Evolutionary conservation across 2,888 invertebrate genomes (phyloP), one percentile per base, ranked within the genome.

Genomic region (Eudasyphora cyanicolor): DNA sequence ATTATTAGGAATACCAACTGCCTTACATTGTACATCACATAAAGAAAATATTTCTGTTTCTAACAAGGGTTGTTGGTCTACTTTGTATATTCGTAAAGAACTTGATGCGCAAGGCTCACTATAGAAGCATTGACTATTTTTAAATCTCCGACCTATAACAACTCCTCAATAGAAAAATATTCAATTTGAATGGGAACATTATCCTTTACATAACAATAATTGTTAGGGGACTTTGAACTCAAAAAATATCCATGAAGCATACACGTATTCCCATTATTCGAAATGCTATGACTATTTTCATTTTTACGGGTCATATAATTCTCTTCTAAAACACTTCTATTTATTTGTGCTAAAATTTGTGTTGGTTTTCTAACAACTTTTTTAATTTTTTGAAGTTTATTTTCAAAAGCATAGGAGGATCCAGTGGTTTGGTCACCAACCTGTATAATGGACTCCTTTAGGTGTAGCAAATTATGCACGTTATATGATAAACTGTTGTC

Each of bases 401-500:
- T 32, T 32, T 32, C 32, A 32, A 32, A 32, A 8, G 32, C 4
- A 8, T 32, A 32, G 5, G 32, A 32, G 32, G 32, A 32, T 32
- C 32, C 32, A 6, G 32, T 32, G 4, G 8, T 8, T 6, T 4
- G 32, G 8, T 32, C 32, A 8, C 32, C 32, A 32, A 32, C 32
- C 4, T 32, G 32, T 8, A 4, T 8, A 8, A 32, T 8, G 4
- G 32, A 6, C 8, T 32, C 32, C 8, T 32, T 67, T 67, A 69
- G 21, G 42, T 69, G 69, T 27, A 76, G 29, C 38, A 67, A 51
- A 19, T 49, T 32, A 77, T 77, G 69, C 29, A 69, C 21, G 32
- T 77, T 77, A 57, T 77, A 32, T 49, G 69, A 69, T 24, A 77
- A 27, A 51, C 76, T 77, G 17, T 77, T 77, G 29, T 57, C 38